Base-by-base conservation (phyloP, 2,888 invertebrate genomes). In the Myopa tessellatipennis region DNA sequence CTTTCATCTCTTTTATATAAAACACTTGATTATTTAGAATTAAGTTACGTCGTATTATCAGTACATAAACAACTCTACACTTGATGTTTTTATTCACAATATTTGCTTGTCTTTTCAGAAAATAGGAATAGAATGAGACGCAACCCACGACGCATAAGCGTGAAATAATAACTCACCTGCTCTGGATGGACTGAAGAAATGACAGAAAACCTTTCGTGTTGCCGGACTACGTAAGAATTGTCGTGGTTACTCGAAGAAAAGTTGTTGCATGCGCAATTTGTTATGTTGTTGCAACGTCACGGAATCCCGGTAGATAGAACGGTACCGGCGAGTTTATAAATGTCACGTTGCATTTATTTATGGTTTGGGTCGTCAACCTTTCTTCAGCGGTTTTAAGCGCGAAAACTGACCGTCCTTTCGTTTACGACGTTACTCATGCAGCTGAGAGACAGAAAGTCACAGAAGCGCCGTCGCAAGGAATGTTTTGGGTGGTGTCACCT, bases 351-450 rank as follows among this genome's bases (percentile, higher is more conserved):
- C 79, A 61, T 80, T 80, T 80, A 79, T 82, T 79, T 81, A 81
- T 82, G 74, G 80, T 78, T 80, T 70, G 81, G 85, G 86, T 85
- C 85, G 85, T 83, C 85, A 85, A 85, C 85, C 85, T 80, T 60
- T 80, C 80, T 1, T 10, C 45, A 70, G 61, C 58, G 38, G 52
- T 60, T 80, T 80, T 79, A 80, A 85, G 86, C 86, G 85, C 86
- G 86, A 85, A 84, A 84, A 80, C 77, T 77, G 80, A 85, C 84
- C 60, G 73, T 55, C 70, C 40, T 8, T 55, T 73, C 68, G 67
- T 67, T 60, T 63, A 50, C 40, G 6, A 40, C 76, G 68, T 68
- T 18, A 36, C 50, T 14, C 45, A 34, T 18, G 61, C 50, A 36
- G 72, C 58, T 50, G 76, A 26, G 52, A 38, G 40, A 12, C 5